phyloP scores from a whole-genome alignment of 1,140 invertebrate genomes.

The Plutomurus gul region DNA sequence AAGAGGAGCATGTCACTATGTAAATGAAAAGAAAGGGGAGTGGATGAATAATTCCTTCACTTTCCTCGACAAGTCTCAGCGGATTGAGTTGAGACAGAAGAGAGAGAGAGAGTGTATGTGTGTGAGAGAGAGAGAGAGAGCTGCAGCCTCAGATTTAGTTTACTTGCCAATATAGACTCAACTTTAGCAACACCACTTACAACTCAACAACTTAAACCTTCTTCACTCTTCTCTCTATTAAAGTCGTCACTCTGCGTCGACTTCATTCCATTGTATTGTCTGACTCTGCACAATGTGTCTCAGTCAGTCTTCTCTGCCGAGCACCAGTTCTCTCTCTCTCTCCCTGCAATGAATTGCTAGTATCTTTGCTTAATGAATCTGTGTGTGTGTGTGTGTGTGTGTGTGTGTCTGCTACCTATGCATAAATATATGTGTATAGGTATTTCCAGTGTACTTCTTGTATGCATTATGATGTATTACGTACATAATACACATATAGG shows the following conservation, averaged over 20 bases:
- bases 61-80: constrained; percentile 31
- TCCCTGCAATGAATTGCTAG: too few species aligned
- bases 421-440: too few species aligned
- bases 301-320: too few species aligned
- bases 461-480: too few species aligned
- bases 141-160: constrained; percentile 18
- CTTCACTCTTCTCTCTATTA: not conserved
- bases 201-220: constrained; percentile 11
- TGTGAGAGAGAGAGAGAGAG: not conserved
- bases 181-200: not conserved
- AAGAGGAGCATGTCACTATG: constrained; percentile 26
- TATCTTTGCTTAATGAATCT: too few species aligned
- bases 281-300: not conserved
- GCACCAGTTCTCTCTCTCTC: too few species aligned
- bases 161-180: not conserved
- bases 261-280: not conserved
- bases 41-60: constrained; percentile 42
- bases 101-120: not conserved
- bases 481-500: too few species aligned
- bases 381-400: too few species aligned
- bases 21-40: constrained; percentile 31
- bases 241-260: not conserved
- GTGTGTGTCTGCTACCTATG: too few species aligned
- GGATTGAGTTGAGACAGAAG: constrained; percentile 24
- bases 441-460: too few species aligned